phyloP scores from a whole-genome alignment of 2,888 invertebrate genomes.

The Xylota segnis region DNA sequence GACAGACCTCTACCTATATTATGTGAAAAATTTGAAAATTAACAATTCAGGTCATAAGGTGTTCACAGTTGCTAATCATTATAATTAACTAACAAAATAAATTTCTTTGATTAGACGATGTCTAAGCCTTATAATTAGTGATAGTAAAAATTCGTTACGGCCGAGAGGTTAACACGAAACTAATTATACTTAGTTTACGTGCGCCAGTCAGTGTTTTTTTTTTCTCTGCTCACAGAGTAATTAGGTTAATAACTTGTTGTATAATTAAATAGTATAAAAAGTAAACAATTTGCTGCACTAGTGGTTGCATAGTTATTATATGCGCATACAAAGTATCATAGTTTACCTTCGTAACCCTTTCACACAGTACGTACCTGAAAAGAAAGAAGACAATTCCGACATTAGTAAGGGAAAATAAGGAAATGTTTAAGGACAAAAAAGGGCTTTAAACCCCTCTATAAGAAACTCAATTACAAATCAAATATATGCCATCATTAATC shows the following conservation, averaged over 20 bases:
- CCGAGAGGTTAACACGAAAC: conserved; percentile 43
- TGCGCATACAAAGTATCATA: conserved; percentile 14
- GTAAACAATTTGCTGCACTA: conserved; percentile 58
- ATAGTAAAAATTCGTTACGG: conserved; percentile 64
- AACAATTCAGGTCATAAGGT: neutral
- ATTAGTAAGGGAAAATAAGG: neutral
- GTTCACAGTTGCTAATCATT: conserved; percentile 34
- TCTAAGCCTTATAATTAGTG: conserved; percentile 52
- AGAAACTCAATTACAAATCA: conserved; percentile 44
- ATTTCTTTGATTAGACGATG: conserved; percentile 13
- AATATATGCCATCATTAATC: conserved; percentile 69
- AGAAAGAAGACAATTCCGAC: neutral
- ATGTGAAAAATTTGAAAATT: neutral
- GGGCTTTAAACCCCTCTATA: neutral
- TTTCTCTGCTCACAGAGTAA: conserved; percentile 31
- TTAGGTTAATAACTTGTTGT: conserved; percentile 68
- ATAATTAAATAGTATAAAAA: conserved; percentile 34
- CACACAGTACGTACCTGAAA: conserved; percentile 59
- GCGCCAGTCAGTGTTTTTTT: conserved; percentile 13
- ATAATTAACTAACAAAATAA: conserved; percentile 18
- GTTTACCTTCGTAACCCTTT: conserved; percentile 29
- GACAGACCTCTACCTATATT: no score
- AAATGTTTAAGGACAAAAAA: neutral
- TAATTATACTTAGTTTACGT: conserved; percentile 48
- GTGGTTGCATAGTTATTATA: conserved; percentile 6